Evolutionary conservation across 2,113 vertebrate species (phyloP).

Genomic region (Halichoerus grypus): DNA sequence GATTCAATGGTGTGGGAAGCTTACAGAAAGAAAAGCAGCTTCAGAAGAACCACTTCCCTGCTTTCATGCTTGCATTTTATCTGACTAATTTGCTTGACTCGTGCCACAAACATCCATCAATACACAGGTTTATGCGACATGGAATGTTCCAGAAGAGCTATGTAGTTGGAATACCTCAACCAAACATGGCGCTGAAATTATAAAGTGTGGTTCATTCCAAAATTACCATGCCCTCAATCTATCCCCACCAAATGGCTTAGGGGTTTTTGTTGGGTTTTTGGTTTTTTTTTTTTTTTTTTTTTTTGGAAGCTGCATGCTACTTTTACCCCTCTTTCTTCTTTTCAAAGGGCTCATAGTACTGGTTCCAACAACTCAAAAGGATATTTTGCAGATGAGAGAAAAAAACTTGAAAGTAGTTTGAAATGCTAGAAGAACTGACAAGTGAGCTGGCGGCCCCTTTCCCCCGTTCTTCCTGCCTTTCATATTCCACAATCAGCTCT

Average conservation of each 20-base stretch:
- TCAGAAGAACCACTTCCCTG: conserved; percentile 44
- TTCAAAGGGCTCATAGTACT: not conserved
- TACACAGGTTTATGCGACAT: not conserved
- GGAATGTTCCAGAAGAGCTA: conserved; percentile 41
- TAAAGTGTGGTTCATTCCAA: not conserved
- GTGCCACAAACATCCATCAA: not conserved
- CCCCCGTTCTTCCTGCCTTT: not conserved
- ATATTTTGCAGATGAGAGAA: conserved; percentile 27
- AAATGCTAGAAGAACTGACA: not conserved
- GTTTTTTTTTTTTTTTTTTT: not conserved
- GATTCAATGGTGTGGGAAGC: conserved; percentile 38
- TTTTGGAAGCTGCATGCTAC: not conserved
- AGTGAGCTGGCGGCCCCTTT: not conserved
- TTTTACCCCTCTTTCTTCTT: not conserved
- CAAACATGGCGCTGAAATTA: not conserved
- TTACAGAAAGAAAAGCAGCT: conserved; percentile 61
- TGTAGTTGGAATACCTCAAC: not conserved
- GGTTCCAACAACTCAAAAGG: not conserved
- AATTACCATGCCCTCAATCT: not conserved
- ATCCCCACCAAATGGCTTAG: not conserved
- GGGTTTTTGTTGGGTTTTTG: not conserved
- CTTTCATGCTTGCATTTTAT: not conserved
- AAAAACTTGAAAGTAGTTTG: not conserved
- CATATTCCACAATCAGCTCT: not conserved
- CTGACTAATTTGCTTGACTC: not conserved